Evolutionary conservation across 2,888 invertebrate species (phyloP), one percentile per base, ranked within the genome.

Genomic region (Cremastinae sp.): DNA sequence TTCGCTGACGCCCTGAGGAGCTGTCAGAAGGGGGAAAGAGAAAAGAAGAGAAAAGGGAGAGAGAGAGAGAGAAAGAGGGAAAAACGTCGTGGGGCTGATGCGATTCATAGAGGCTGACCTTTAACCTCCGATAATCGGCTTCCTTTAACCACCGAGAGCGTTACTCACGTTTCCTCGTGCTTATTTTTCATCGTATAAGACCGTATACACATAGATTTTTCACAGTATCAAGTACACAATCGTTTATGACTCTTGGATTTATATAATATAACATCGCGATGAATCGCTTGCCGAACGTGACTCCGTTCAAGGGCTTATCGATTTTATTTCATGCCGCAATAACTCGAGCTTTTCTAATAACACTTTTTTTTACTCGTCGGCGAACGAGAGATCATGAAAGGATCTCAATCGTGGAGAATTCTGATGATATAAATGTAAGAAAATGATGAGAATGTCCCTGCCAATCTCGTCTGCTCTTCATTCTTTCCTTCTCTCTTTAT

Each of bases 231-330:
- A 49, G 49, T 37, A 51, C 28, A 28, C 28, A 28, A 28, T 69
- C 64, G 69, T 69, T 74, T 69, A 69, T 51, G 74, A 69, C 61
- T 61, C 66, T 39, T 43, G 69, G 64, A 69, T 69, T 69, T 74
- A 53, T 74, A 74, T 51, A 64, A 53, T 69, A 64, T 51, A 69
- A 64, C 43, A 64, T 37, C 7, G 41, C 69, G 58, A 64, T 53
- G 58, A 74, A 61, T 53, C 74, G 69, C 74, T 69, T 37, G 64
- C 51, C 51, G 71, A 71, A 75, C 75, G 75, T 75, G 75, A 71
- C 75, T 75, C 14, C 35, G 45, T 16, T 66, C 53, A 39, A 56
- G 22, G 73, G 75, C 61, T 75, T 71, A 75, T 71, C 65, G 71
- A 75, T 71, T 71, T 71, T 75, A 71, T 75, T 74, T 35, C 59